These are phyloP conservation scores for Dinomys branickii DNA, from an alignment of 2,113 vertebrate genomes.

Conservation along the genomic window DNA sequence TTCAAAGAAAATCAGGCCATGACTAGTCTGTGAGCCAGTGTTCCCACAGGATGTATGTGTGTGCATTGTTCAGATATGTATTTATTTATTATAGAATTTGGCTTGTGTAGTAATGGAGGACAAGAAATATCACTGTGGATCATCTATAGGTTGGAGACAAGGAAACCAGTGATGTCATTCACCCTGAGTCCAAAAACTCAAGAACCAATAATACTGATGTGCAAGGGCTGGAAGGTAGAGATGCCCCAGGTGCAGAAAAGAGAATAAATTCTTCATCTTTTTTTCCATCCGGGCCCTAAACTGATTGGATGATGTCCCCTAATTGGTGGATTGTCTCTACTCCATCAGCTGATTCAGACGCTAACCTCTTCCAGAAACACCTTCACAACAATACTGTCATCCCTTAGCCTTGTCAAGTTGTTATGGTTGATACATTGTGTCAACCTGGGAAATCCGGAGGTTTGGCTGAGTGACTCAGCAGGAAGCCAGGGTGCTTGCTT, in stretches of 20 bases:
- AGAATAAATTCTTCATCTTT: not conserved
- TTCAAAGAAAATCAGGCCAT: constrained; percentile 22
- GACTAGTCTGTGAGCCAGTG: not conserved
- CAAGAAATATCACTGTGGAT: not conserved
- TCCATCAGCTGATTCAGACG: not conserved
- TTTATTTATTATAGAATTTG: not conserved
- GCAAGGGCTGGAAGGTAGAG: not conserved
- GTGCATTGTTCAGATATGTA: not conserved
- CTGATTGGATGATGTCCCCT: not conserved
- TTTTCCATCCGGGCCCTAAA: not conserved
- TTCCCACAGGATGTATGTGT: not conserved
- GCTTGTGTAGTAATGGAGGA: not conserved
- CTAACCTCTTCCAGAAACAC: not conserved
- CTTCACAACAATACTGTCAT: not conserved
- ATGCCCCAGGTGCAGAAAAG: not conserved
- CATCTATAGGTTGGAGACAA: not conserved
- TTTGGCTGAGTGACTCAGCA: too few relatives aligned
- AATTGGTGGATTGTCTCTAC: not conserved
- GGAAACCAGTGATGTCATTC: not conserved
- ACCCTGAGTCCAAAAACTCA: not conserved
- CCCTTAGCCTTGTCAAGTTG: not conserved
- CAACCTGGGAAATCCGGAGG: too few relatives aligned
- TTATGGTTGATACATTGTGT: too few relatives aligned
- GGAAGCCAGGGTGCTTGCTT: too few relatives aligned
- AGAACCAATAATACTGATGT: not conserved